A percentile compares a stretch with the other conserved stretches of the same genome.
These are phyloP conservation scores for Tyria jacobaeae DNA, from an alignment of 2,888 invertebrate species.

Conservation along the genomic window DNA sequence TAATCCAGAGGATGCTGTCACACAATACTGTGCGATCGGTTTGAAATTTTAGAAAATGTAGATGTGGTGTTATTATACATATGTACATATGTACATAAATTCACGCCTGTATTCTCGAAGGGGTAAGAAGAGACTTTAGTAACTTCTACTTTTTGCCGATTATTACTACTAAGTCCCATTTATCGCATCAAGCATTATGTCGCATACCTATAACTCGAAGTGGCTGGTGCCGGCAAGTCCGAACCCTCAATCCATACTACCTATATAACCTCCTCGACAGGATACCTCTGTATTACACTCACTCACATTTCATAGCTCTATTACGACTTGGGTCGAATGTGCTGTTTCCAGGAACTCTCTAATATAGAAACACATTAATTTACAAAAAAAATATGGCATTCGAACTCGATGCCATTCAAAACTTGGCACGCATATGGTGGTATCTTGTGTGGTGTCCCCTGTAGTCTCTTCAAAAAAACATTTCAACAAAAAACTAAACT, in stretches of 20 bases:
- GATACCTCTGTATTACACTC: too few relatives aligned
- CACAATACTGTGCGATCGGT: conserved; percentile 24
- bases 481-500: neutral
- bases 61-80: conserved; percentile 18
- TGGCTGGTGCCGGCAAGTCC: too few relatives aligned
- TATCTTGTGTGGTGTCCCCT: too few relatives aligned
- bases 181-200: too few relatives aligned
- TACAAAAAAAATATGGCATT: neutral
- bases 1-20: conserved; percentile 27
- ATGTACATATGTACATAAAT: too few relatives aligned
- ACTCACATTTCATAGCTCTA: neutral
- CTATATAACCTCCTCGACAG: too few relatives aligned
- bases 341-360: neutral
- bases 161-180: too few relatives aligned
- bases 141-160: too few relatives aligned
- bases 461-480: neutral
- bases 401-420: neutral
- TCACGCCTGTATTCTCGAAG: too few relatives aligned
- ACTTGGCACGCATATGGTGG: neutral
- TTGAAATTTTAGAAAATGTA: neutral
- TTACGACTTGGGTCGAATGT: neutral
- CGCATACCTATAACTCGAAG: too few relatives aligned
- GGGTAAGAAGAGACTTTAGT: neutral
- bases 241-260: too few relatives aligned
- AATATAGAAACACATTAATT: neutral